Evolutionary conservation across 2,888 invertebrate genomes (phyloP), one percentile per base, ranked within the genome.

Genomic region (Tipula lateralis): DNA sequence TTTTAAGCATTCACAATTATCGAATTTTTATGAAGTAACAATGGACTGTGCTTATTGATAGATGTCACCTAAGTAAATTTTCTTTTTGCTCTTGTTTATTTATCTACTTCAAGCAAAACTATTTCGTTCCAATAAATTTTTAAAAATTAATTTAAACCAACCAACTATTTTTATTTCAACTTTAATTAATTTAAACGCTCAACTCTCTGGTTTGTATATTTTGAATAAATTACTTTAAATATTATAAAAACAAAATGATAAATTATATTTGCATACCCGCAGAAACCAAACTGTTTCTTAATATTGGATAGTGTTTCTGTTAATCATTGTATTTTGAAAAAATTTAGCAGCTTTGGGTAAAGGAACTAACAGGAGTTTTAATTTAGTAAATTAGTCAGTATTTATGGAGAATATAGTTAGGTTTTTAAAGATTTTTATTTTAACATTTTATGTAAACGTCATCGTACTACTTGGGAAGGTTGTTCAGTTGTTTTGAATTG

Each of bases 51-150:
- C 24, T 24, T 66, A 66, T 24, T 66, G 24, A 66, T 66, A 66
- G 66, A 66, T 66, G 66, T 19, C 66, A 24, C 0, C 24, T 24
- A 24, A 9, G 2, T 7, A 66, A 19, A 66, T 24, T 66, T 66
- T 66, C 66, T 66, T 66, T 66, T 66, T 66, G 66, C 66, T 66
- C 66, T 66, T 66, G 66, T 66, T 66, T 66, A 66, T 66, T 66
- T 66, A 24, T 66, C 66, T 19, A 66, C 66, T 66, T 66, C 66
- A 66, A 2, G 66, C 66, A 66, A 66, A 66, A 66, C 6, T n/a
- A 66, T 66, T 66, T 66, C 66, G 24, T 19, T 66, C 66, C 66
- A 7, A 24, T n/a, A 24, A 66, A 66, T 66, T 9, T 24, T 66
- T 66, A 66, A 66, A 66, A 66, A 24, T 66, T 66, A 66, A 66